phyloP scores from a whole-genome alignment of 2,797 vertebrate species.

The Melanotaenia parkinsoni region DNA sequence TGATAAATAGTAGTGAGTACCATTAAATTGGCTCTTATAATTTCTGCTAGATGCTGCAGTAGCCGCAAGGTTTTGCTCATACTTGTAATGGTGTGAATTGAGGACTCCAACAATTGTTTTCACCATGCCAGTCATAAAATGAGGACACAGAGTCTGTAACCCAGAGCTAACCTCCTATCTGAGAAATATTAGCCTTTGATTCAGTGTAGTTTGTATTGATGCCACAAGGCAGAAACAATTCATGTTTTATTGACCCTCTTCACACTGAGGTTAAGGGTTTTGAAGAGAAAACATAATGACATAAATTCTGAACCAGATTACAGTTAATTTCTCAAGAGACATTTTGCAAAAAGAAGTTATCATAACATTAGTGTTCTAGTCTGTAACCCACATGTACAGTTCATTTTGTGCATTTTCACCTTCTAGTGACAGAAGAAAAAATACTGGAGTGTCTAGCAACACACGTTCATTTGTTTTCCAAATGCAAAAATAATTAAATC shows the following conservation, averaged over 20 bases:
- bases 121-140: slow-evolving; percentile 64
- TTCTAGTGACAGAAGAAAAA: slow-evolving; percentile 23
- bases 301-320: slow-evolving; percentile 44
- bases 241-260: slow-evolving; percentile 70
- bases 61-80: slow-evolving; percentile 65
- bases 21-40: slow-evolving; percentile 68
- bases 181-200: slow-evolving; percentile 80
- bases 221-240: slow-evolving; percentile 72
- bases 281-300: slow-evolving; percentile 50
- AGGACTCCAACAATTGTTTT: slow-evolving; percentile 69
- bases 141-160: slow-evolving; percentile 66
- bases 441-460: slow-evolving; percentile 36
- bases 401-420: slow-evolving; percentile 30
- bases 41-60: slow-evolving; percentile 65
- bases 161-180: slow-evolving; percentile 66
- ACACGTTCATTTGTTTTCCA: slow-evolving; percentile 81
- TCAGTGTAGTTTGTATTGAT: slow-evolving; percentile 64
- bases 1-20: slow-evolving; percentile 80
- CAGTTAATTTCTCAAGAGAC: slow-evolving; percentile 45
- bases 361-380: slow-evolving; percentile 13
- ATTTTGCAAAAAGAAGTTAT: slow-evolving; percentile 19
- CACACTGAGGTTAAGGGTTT: slow-evolving; percentile 56
- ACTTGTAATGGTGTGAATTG: slow-evolving; percentile 47
- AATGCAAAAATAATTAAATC: slow-evolving; percentile 87
- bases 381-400: neutral